Conservation (phyloP, 1,140 invertebrate genomes). For the Micrasema longulum region DNA sequence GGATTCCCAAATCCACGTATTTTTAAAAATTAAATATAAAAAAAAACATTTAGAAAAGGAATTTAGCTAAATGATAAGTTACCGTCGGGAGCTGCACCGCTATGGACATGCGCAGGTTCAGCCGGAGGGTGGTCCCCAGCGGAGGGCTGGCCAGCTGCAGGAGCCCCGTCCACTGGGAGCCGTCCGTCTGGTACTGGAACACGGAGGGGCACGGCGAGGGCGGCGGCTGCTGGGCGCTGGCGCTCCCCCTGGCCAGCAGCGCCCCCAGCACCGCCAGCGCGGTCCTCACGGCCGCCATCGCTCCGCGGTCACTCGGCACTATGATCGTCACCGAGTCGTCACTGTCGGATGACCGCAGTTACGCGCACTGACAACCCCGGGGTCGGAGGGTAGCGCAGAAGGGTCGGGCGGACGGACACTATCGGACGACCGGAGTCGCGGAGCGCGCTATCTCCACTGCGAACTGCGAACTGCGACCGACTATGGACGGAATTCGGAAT, state of each 20-base stretch:
- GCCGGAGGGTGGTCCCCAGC: background rate
- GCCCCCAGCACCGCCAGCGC: no score
- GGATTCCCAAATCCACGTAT: no score
- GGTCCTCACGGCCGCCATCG: background rate
- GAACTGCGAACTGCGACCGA: background rate
- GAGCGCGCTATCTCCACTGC: background rate
- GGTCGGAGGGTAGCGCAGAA: no score
- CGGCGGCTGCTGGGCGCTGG: constrained; percentile 1
- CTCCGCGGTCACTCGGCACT: background rate
- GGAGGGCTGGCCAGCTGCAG: constrained; percentile 14
- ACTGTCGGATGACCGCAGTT: no score
- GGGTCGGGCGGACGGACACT: no score
- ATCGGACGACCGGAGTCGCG: no score
- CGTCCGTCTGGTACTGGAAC: constrained; percentile 41
- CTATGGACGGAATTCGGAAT: background rate
- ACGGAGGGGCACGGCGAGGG: constrained; percentile 33
- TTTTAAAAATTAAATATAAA: no score
- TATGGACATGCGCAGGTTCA: constrained; percentile 41
- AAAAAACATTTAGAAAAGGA: no score
- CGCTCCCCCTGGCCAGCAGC: background rate
- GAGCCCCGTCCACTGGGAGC: constrained; percentile 29
- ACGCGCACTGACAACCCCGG: no score
- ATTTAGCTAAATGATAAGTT: no score
- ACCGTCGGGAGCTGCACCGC: constrained; percentile 30
- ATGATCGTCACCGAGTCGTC: background rate